A percentile compares a stretch with the other conserved stretches of the same genome.
Evolutionary conservation across 2,113 vertebrate species (phyloP).

Genomic region (Laterallus jamaicensis): DNA sequence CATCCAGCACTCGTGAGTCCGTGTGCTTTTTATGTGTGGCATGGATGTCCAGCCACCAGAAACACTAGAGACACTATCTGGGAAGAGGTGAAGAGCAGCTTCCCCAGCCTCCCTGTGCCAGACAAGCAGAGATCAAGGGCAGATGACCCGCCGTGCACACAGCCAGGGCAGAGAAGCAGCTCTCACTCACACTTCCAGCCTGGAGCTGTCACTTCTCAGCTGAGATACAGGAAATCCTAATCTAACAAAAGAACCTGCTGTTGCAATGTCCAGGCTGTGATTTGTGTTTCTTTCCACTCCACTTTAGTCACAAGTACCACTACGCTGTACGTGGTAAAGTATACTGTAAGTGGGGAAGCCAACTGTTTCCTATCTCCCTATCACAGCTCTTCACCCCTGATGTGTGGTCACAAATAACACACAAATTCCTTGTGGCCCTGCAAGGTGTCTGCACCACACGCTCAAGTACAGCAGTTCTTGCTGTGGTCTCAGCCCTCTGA

Average conservation of each 20-base stretch:
- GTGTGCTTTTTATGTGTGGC: neutral
- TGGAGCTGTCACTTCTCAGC: neutral
- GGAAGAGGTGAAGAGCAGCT: neutral
- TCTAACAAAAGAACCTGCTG: neutral
- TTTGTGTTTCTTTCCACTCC: neutral
- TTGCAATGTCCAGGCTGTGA: neutral
- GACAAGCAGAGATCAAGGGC: neutral
- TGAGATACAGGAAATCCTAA: neutral
- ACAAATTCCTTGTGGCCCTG: neutral
- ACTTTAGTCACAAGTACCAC: neutral
- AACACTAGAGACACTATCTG: neutral
- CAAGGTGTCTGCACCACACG: neutral
- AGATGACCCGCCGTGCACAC: rapidly evolving
- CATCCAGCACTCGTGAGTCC: neutral
- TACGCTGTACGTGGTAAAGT: neutral
- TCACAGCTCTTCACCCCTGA: neutral
- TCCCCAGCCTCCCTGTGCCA: neutral
- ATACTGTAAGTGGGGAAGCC: neutral
- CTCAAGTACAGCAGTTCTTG: neutral
- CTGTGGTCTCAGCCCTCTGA: neutral
- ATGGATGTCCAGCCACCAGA: neutral
- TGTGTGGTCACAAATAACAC: neutral
- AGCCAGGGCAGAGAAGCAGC: neutral
- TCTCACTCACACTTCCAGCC: neutral
- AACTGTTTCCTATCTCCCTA: neutral